Evolutionary conservation across 2,797 vertebrate species (phyloP).

Genomic region (Pseudotriccus pelzelni): DNA sequence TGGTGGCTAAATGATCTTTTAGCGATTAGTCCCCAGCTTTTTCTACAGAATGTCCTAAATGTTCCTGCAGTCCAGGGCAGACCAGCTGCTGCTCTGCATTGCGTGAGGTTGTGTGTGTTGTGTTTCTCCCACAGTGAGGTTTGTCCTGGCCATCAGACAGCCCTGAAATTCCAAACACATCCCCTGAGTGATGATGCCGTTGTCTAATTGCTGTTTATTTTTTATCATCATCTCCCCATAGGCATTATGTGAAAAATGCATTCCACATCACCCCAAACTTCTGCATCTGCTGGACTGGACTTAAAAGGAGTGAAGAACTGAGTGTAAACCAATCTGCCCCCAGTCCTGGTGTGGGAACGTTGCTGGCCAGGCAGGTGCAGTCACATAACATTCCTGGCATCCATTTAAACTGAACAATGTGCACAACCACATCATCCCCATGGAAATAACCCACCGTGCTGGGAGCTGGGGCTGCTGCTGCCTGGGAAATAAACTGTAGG

Average conservation of each 20-base stretch:
- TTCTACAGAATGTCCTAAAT: neutral
- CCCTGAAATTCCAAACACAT: neutral
- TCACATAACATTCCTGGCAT: conserved; percentile 83
- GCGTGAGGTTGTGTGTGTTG: neutral
- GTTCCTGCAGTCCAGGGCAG: neutral
- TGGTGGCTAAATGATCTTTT: neutral
- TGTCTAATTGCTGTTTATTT: conserved; percentile 59
- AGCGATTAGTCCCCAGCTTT: neutral
- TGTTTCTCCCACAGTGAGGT: neutral
- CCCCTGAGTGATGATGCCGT: neutral
- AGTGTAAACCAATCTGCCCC: conserved; percentile 79
- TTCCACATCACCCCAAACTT: conserved; percentile 58
- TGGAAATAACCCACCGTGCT: conserved; percentile 75
- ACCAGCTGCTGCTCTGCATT: neutral
- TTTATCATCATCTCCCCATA: conserved; percentile 62
- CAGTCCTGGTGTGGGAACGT: conserved; percentile 70
- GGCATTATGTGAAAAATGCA: conserved; percentile 71
- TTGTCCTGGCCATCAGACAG: neutral
- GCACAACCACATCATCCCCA: conserved; percentile 75
- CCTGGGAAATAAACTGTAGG: neutral
- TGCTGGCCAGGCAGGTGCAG: conserved; percentile 76
- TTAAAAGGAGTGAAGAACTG: conserved; percentile 79
- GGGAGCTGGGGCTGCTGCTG: neutral
- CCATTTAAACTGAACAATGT: conserved; percentile 81
- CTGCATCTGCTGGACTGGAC: conserved; percentile 76